These are phyloP conservation scores for Cyrtodaria siliqua DNA, from an alignment of 2,888 invertebrate genomes.

Conservation along the genomic window DNA sequence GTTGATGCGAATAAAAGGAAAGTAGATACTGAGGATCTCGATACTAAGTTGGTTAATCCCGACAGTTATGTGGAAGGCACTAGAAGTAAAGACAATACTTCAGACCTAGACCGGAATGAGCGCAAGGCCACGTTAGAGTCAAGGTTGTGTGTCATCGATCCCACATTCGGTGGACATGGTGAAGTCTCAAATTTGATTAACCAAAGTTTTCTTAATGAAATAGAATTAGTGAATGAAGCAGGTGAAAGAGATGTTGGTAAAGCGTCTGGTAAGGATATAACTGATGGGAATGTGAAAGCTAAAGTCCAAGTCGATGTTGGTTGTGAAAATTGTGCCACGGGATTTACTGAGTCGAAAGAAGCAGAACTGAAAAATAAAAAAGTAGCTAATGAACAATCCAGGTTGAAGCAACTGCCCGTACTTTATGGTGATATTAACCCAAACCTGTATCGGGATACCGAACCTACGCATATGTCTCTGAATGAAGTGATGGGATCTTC, in stretches of 20 bases:
- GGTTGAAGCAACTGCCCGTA: constrained; percentile 1
- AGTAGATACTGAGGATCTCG: no score
- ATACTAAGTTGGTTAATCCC: no score
- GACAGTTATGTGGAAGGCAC: no score
- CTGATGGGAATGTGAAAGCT: not conserved
- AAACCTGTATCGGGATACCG: constrained; percentile 59
- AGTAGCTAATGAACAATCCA: not conserved
- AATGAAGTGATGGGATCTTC: constrained; percentile 51
- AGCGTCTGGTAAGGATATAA: not conserved
- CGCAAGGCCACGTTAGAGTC: constrained; percentile 28
- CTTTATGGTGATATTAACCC: constrained; percentile 16
- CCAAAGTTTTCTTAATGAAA: no score
- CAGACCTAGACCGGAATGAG: constrained; percentile 3
- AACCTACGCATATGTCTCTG: constrained; percentile 73
- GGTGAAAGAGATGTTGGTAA: not conserved
- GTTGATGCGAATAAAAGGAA: no score
- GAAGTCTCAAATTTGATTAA: not conserved
- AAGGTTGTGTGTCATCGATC: constrained; percentile 20
- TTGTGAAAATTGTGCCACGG: not conserved
- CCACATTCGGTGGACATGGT: not conserved
- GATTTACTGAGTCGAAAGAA: not conserved
- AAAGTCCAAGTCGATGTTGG: no score
- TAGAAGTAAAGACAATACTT: no score
- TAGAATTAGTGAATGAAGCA: not conserved
- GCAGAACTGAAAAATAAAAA: not conserved